phyloP scores from a whole-genome alignment of 1,140 invertebrate species.

The Drosophila repleta region DNA sequence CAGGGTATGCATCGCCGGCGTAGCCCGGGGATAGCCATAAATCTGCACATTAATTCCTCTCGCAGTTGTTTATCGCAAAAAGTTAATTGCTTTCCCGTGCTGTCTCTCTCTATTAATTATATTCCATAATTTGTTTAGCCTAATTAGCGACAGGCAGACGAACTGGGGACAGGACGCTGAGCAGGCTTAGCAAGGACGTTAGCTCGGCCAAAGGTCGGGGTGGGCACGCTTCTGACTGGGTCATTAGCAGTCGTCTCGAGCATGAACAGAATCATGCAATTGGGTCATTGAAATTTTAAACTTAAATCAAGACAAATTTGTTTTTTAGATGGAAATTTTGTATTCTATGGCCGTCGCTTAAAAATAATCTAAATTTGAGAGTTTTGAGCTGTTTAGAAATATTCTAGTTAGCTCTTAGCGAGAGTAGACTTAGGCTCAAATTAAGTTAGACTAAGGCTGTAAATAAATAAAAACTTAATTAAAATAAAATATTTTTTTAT shows the following conservation, averaged over 20 bases:
- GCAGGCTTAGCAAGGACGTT: conserved; percentile 8
- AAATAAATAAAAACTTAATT: too few relatives aligned
- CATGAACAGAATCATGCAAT: conserved; percentile 9
- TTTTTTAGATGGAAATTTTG: too few relatives aligned
- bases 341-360: too few relatives aligned
- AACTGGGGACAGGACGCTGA: neutral
- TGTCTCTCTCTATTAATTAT: conserved; percentile 75
- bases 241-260: conserved; percentile 18
- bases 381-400: too few relatives aligned
- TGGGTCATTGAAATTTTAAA: conserved; percentile 2
- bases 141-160: conserved; percentile 57
- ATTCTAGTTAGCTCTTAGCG: too few relatives aligned
- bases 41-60: conserved; percentile 56
- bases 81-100: conserved; percentile 72
- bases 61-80: conserved; percentile 58
- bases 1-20: neutral
- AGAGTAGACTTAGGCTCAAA: too few relatives aligned
- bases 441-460: too few relatives aligned
- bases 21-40: conserved; percentile 43
- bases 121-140: conserved; percentile 75
- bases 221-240: conserved; percentile 15
- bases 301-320: too few relatives aligned
- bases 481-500: too few relatives aligned
- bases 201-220: conserved; percentile 14
- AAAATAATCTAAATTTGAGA: too few relatives aligned